phyloP scores from a whole-genome alignment of 1,140 invertebrate genomes.

The Calosoma granatense region DNA sequence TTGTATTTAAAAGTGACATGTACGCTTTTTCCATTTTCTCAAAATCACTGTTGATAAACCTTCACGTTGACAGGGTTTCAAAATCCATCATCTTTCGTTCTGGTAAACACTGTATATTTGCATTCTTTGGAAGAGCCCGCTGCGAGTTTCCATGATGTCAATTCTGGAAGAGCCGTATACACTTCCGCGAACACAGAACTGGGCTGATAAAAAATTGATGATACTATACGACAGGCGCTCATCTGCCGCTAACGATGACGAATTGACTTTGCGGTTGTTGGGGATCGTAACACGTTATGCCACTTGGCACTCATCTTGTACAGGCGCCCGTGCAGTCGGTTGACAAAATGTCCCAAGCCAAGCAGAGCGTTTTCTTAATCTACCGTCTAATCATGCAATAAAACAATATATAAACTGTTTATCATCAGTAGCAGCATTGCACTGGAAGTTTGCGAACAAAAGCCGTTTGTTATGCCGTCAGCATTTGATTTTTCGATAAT shows the following conservation, averaged over 20 bases:
- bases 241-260: neutral
- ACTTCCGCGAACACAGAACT: too few species aligned
- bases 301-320: neutral
- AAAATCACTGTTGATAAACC: too few species aligned
- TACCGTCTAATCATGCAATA: neutral
- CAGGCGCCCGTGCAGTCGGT: neutral
- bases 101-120: too few species aligned
- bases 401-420: neutral
- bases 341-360: neutral
- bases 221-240: neutral
- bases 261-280: neutral
- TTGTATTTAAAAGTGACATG: too few species aligned
- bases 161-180: too few species aligned
- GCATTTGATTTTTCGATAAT: neutral
- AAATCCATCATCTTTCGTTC: too few species aligned
- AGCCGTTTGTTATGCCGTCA: too few species aligned
- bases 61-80: too few species aligned
- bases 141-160: too few species aligned
- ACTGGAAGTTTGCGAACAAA: too few species aligned
- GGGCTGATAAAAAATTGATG: neutral
- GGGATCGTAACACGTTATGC: neutral
- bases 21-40: too few species aligned
- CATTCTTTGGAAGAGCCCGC: too few species aligned
- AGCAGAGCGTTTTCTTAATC: neutral
- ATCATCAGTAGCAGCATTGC: neutral